Evolutionary conservation across 2,113 vertebrate genomes (phyloP).

Genomic region (Poeciliopsis prolifica): DNA sequence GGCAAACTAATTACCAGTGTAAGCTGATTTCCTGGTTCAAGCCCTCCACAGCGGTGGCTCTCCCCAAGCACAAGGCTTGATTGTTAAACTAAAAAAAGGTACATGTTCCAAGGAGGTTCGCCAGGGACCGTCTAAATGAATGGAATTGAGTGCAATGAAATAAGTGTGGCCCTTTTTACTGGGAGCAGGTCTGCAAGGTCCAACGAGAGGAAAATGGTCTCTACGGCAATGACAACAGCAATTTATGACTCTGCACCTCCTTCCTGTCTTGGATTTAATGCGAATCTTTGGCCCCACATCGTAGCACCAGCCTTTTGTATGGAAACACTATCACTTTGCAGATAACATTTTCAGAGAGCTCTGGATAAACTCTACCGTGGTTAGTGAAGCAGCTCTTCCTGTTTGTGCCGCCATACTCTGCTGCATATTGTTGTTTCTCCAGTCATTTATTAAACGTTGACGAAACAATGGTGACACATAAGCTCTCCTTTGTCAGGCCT

Average conservation of each 20-base stretch:
- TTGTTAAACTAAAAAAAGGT: constrained; percentile 73
- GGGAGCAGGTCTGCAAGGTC: constrained; percentile 58
- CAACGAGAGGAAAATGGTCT: constrained; percentile 53
- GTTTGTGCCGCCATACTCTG: constrained; percentile 20
- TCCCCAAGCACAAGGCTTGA: constrained; percentile 50
- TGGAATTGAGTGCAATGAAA: constrained; percentile 67
- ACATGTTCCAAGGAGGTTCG: constrained; percentile 60
- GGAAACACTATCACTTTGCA: constrained; percentile 38
- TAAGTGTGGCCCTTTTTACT: constrained; percentile 61
- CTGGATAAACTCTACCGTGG: constrained; percentile 28
- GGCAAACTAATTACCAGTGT: constrained; percentile 71
- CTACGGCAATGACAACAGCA: constrained; percentile 29
- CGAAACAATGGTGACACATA: constrained; percentile 67
- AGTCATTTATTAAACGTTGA: constrained; percentile 65
- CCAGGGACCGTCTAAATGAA: constrained; percentile 63
- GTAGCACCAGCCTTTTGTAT: constrained; percentile 51
- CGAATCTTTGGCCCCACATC: constrained; percentile 45
- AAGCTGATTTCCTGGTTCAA: constrained; percentile 73
- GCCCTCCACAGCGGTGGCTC: constrained; percentile 43
- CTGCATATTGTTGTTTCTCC: constrained; percentile 32
- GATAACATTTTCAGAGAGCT: constrained; percentile 30
- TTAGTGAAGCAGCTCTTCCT: constrained; percentile 12
- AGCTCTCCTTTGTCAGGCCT: constrained; percentile 63
- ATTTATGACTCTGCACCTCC: constrained; percentile 42
- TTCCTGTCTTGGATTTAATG: constrained; percentile 53